phyloP scores from a whole-genome alignment of 2,113 vertebrate species.

The Passerina amoena region DNA sequence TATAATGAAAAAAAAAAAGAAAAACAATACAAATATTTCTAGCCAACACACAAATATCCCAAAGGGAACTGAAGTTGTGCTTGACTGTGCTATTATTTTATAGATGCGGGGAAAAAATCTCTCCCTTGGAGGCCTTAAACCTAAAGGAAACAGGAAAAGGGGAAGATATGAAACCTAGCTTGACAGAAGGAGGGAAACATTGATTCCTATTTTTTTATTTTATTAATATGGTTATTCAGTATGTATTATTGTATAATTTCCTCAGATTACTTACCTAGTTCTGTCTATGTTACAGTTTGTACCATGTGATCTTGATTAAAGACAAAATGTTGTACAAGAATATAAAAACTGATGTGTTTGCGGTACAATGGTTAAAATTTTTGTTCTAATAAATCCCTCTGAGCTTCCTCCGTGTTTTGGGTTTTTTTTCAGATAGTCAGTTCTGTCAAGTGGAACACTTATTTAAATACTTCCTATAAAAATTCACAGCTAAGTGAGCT shows the following conservation, averaged over 20 bases:
- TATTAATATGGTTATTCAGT: neutral
- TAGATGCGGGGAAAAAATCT: neutral
- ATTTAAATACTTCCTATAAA: conserved; percentile 44
- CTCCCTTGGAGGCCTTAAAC: neutral
- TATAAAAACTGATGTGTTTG: neutral
- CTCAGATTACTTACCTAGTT: neutral
- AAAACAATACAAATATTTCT: neutral
- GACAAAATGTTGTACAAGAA: neutral
- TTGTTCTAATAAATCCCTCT: conserved; percentile 3
- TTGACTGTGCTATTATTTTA: neutral
- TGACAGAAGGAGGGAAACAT: neutral
- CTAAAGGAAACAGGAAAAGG: neutral
- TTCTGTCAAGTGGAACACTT: conserved; percentile 7
- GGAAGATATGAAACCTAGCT: neutral
- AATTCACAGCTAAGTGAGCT: conserved; percentile 20
- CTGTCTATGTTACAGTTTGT: neutral
- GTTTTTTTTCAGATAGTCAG: neutral
- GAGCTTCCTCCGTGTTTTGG: neutral
- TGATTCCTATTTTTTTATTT: neutral
- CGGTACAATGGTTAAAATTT: neutral
- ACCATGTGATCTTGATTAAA: conserved; percentile 3
- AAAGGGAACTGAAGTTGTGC: neutral
- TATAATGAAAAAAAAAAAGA: neutral
- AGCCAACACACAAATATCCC: neutral
- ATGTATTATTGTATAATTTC: neutral